Evolutionary conservation across 2,113 vertebrate species (phyloP).

Genomic region (Galeopterus variegatus): DNA sequence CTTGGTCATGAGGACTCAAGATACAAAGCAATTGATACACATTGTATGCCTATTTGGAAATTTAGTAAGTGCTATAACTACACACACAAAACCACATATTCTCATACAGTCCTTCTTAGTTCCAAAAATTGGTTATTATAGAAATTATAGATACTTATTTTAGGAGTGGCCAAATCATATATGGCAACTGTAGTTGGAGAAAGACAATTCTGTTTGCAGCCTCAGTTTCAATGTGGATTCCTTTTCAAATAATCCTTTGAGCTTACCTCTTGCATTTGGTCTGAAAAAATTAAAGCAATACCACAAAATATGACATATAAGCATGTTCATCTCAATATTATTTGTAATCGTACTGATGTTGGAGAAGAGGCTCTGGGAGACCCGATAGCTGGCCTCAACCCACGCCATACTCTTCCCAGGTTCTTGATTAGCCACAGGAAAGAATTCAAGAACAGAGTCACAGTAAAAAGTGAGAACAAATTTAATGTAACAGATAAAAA

Average conservation of each 20-base stretch:
- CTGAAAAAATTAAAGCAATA: background rate
- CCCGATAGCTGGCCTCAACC: too few relatives aligned
- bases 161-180: background rate
- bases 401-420: too few relatives aligned
- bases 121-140: background rate
- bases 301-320: background rate
- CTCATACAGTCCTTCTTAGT: background rate
- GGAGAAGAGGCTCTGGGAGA: too few relatives aligned
- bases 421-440: too few relatives aligned
- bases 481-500: too few relatives aligned
- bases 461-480: too few relatives aligned
- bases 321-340: background rate
- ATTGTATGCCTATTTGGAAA: background rate
- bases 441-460: too few relatives aligned
- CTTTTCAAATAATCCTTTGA: constrained; percentile 41
- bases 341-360: background rate
- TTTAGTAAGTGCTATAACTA: background rate
- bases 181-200: background rate
- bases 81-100: background rate
- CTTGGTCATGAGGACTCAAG: background rate
- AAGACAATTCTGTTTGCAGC: background rate
- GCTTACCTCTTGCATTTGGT: background rate
- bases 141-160: background rate
- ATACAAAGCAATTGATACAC: background rate
- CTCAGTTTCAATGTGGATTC: background rate